Evolutionary conservation across 1,140 invertebrate genomes (phyloP).

Genomic region (Venturia canescens): DNA sequence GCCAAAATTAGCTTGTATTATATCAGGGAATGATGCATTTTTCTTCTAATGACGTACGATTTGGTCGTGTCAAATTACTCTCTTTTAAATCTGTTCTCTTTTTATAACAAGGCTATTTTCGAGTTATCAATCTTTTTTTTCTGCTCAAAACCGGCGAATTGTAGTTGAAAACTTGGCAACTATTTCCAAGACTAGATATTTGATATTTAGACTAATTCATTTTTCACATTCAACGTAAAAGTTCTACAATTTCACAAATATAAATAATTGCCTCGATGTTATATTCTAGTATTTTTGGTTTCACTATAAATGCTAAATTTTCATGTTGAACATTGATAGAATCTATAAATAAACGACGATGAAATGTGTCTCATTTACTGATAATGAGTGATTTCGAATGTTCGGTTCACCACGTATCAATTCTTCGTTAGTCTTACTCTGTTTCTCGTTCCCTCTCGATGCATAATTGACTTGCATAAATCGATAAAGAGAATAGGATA

Average conservation of each 20-base stretch:
- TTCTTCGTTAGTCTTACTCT: background rate
- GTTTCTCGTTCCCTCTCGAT: background rate
- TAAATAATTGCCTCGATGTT: too few species aligned
- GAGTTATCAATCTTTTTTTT: too few species aligned
- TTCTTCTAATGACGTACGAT: background rate
- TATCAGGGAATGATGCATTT: background rate
- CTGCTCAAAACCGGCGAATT: too few species aligned
- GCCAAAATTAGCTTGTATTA: background rate
- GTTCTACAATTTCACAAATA: too few species aligned
- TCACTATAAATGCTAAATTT: too few species aligned
- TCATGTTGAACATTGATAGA: too few species aligned
- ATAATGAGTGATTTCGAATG: background rate
- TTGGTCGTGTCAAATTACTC: background rate
- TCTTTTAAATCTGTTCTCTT: background rate
- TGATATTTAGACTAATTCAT: too few species aligned
- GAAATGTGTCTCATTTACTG: background rate
- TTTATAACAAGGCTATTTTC: background rate
- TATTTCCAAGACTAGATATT: too few species aligned
- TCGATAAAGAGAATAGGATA: background rate
- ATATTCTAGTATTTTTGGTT: too few species aligned
- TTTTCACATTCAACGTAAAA: too few species aligned
- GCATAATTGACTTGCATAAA: background rate
- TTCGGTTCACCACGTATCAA: background rate
- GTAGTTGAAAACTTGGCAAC: too few species aligned
- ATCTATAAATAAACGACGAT: too few species aligned